Conservation (phyloP, 2,113 vertebrate genomes). For the Paedocypris sp. region DNA sequence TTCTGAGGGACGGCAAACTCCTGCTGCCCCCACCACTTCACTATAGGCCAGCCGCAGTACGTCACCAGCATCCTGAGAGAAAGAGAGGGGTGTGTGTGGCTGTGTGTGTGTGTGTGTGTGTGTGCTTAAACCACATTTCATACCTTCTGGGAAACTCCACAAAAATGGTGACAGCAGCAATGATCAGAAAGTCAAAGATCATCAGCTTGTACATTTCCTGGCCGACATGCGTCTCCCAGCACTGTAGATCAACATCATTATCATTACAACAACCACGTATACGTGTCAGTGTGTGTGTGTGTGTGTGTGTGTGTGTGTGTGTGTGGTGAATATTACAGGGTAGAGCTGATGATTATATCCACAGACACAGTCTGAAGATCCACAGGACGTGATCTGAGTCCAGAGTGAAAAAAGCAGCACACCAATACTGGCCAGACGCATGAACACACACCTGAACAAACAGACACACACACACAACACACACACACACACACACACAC, state of each 20-base stretch:
- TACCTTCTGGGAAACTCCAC: slow-evolving; percentile 89
- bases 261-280: no score
- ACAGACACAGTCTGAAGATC: slow-evolving; percentile 57
- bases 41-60: slow-evolving; percentile 62
- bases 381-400: slow-evolving; percentile 78
- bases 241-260: slow-evolving; percentile 64
- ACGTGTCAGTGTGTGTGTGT: background rate
- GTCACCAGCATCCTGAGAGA: slow-evolving; percentile 71
- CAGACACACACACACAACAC: background rate
- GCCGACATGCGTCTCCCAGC: slow-evolving; percentile 91
- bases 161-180: slow-evolving; percentile 69
- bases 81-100: no score
- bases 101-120: no score
- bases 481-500: background rate
- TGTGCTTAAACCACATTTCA: no score
- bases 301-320: background rate
- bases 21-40: slow-evolving; percentile 74
- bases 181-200: slow-evolving; percentile 91
- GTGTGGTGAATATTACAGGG: slow-evolving; percentile 69
- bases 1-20: slow-evolving; percentile 87
- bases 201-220: slow-evolving; percentile 97
- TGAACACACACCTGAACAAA: slow-evolving; percentile 77
- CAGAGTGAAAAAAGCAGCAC: slow-evolving; percentile 84
- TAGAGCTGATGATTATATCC: slow-evolving; percentile 83
- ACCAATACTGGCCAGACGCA: slow-evolving; percentile 82